phyloP scores from a whole-genome alignment of 2,113 vertebrate genomes.

The Oreotrochilus melanogaster region DNA sequence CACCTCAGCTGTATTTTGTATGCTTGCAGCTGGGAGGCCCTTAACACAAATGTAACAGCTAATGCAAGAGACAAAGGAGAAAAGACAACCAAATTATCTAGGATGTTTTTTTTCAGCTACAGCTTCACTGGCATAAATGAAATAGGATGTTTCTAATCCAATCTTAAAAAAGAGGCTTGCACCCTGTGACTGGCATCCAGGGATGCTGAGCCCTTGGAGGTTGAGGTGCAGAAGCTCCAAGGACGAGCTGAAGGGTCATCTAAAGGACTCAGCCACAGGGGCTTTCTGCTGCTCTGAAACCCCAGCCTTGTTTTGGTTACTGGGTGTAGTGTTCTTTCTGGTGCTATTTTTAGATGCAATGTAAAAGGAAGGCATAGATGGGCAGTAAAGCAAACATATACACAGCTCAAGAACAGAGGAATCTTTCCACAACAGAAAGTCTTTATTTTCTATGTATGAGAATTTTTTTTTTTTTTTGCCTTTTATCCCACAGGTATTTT shows the following conservation, averaged over 20 bases:
- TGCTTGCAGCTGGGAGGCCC: not conserved
- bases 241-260: not conserved
- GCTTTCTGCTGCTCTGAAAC: not conserved
- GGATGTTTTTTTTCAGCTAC: not conserved
- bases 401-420: not conserved
- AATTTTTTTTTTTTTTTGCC: fast-evolving
- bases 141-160: not conserved
- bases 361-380: not conserved
- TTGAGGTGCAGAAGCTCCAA: not conserved
- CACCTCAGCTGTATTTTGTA: not conserved
- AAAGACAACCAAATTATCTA: not conserved
- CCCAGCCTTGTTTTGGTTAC: not conserved
- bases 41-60: not conserved
- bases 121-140: not conserved
- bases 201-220: fast-evolving
- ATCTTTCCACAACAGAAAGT: not conserved
- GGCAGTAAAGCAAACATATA: not conserved
- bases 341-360: not conserved
- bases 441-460: not conserved
- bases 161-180: not conserved
- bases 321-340: not conserved
- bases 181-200: fast-evolving
- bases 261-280: fast-evolving
- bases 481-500: not conserved
- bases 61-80: not conserved